Conservation (phyloP, 2,888 invertebrate species). For the Arrhopalites spinosus region DNA sequence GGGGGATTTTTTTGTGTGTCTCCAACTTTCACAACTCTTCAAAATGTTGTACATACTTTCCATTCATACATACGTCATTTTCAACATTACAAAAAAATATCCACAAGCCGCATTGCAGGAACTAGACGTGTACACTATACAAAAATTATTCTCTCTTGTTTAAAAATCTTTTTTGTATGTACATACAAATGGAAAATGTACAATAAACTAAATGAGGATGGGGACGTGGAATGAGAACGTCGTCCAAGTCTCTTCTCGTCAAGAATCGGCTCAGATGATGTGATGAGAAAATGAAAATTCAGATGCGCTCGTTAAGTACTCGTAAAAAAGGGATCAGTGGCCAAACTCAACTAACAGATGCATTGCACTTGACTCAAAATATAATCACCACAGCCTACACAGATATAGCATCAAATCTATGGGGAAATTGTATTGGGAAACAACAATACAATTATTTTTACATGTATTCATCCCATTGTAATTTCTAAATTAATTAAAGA, state of each 20-base stretch:
- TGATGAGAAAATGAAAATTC: conserved; percentile 3
- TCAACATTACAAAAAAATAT: neutral
- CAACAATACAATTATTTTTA: too few relatives aligned
- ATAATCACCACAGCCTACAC: neutral
- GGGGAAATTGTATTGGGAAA: too few relatives aligned
- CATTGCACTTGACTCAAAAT: neutral
- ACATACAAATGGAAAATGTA: neutral
- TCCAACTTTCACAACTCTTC: neutral
- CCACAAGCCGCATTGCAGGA: conserved; percentile 12
- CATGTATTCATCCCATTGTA: too few relatives aligned
- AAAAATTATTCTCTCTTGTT: neutral
- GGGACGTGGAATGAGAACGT: neutral
- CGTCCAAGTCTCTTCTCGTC: neutral
- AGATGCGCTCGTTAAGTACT: conserved; percentile 7
- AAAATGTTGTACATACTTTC: neutral
- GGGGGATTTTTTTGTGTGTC: neutral
- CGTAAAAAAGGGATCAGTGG: conserved; percentile 7
- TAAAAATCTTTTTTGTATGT: neutral
- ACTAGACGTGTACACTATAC: neutral
- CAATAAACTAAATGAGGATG: neutral
- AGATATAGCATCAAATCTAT: too few relatives aligned
- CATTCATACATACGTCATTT: neutral
- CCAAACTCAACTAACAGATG: neutral
- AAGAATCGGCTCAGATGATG: neutral
- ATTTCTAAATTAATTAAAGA: too few relatives aligned